Conservation (phyloP, 1,140 invertebrate genomes). For the Leptinotarsa texana region DNA sequence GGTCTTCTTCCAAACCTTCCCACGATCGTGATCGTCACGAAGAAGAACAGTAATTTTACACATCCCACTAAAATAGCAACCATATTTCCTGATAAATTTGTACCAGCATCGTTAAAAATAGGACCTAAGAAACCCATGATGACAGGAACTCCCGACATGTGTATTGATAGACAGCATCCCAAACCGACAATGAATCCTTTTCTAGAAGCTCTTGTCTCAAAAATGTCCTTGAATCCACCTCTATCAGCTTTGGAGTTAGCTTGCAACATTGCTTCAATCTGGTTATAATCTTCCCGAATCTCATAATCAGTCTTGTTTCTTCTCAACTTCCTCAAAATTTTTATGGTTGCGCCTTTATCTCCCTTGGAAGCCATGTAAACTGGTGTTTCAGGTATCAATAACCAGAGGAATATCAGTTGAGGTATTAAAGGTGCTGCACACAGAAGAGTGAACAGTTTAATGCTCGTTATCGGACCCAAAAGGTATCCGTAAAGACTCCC, state of each 20-base stretch:
- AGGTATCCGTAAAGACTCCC: slow-evolving; percentile 56
- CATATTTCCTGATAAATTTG: background rate
- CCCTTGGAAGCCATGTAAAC: background rate
- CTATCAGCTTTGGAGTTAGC: background rate
- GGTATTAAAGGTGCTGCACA: background rate
- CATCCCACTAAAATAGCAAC: slow-evolving; percentile 2
- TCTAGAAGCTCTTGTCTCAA: background rate
- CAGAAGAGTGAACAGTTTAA: background rate
- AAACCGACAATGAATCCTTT: background rate
- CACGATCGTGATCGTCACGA: background rate
- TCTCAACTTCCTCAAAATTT: slow-evolving; percentile 8
- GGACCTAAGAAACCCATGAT: background rate
- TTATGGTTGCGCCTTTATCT: background rate
- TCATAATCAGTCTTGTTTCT: background rate
- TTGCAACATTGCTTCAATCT: background rate
- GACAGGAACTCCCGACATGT: background rate
- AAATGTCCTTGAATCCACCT: background rate
- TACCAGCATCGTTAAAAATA: background rate
- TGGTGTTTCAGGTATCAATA: slow-evolving; percentile 3
- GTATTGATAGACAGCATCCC: background rate
- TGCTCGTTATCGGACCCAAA: slow-evolving; percentile 59
- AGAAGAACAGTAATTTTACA: background rate
- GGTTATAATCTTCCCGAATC: background rate
- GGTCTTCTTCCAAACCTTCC: background rate
- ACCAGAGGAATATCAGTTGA: background rate